Evolutionary conservation across 1,140 invertebrate genomes (phyloP).

Genomic region (Drosophila jambulina): DNA sequence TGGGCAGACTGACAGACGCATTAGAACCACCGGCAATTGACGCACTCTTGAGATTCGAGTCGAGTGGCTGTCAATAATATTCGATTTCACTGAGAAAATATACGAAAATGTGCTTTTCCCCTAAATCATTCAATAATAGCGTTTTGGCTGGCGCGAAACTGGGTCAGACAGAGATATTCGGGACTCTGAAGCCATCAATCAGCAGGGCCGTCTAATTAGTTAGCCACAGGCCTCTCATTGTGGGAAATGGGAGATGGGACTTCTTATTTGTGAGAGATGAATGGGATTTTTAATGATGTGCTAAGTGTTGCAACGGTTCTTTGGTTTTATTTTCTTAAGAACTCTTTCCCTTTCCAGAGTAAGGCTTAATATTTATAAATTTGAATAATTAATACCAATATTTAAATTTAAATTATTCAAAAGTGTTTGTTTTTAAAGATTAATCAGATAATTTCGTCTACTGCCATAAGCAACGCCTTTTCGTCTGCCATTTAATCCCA

Average conservation of each 20-base stretch:
- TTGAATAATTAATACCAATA: background rate
- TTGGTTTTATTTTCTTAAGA: background rate
- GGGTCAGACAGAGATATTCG: constrained; percentile 55
- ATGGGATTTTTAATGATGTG: constrained; percentile 63
- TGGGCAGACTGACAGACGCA: constrained; percentile 40
- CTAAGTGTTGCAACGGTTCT: constrained; percentile 32
- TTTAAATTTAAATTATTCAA: background rate
- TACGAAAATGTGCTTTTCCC: constrained; percentile 27
- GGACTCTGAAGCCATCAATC: constrained; percentile 62
- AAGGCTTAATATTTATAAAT: background rate
- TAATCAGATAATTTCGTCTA: background rate
- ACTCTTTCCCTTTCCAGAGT: constrained; percentile 6
- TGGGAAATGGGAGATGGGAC: constrained; percentile 36
- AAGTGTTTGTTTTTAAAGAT: background rate
- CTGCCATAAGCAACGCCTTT: constrained; percentile 10
- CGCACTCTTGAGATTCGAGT: constrained; percentile 58
- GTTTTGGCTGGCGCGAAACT: constrained; percentile 60
- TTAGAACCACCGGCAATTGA: constrained; percentile 58
- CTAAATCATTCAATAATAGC: constrained; percentile 68
- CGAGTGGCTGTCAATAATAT: constrained; percentile 77
- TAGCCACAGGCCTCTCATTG: constrained; percentile 36
- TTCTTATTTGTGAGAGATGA: constrained; percentile 21
- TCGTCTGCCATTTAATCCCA: constrained; percentile 22
- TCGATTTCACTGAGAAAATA: constrained; percentile 34
- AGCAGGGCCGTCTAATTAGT: constrained; percentile 69